Conservation (phyloP, 2,113 vertebrate species). For the Struthio camelus region DNA sequence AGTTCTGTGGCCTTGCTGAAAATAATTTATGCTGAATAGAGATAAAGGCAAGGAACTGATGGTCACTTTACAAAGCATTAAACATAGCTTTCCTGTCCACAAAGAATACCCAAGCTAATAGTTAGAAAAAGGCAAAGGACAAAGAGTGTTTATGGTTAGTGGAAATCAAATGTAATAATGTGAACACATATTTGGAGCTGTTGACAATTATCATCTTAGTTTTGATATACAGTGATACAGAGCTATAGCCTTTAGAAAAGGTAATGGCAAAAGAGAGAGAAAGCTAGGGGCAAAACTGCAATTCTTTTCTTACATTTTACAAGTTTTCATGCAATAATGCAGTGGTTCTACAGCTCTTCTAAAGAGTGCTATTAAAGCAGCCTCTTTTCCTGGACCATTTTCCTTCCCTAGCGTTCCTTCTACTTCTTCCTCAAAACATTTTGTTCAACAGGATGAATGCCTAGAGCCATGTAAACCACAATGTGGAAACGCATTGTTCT, state of each 20-base stretch:
- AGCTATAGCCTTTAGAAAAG: not conserved
- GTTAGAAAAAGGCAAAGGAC: constrained; percentile 40
- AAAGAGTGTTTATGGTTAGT: constrained; percentile 30
- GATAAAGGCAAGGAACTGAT: constrained; percentile 64
- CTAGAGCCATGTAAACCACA: not conserved
- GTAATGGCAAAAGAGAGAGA: not conserved
- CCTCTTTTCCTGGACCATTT: not conserved
- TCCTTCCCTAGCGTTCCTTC: not conserved
- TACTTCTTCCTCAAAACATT: not conserved
- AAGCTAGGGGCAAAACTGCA: not conserved
- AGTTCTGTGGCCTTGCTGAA: constrained; percentile 4
- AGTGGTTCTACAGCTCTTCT: not conserved
- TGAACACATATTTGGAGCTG: not conserved
- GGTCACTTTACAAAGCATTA: constrained; percentile 60
- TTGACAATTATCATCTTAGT: not conserved
- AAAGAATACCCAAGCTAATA: constrained; percentile 35
- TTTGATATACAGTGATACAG: not conserved
- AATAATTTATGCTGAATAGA: constrained; percentile 64
- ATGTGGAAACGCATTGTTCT: not conserved
- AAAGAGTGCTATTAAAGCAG: not conserved
- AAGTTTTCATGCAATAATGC: not conserved
- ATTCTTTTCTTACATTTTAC: not conserved
- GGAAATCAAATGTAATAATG: constrained; percentile 32
- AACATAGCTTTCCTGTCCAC: constrained; percentile 60
- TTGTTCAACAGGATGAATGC: not conserved